Percentiles rank a stretch among this genome's conserved stretches.
Evolutionary conservation across 2,888 invertebrate genomes (phyloP).

Genomic region (Cataglyphis rosenhaueri): DNA sequence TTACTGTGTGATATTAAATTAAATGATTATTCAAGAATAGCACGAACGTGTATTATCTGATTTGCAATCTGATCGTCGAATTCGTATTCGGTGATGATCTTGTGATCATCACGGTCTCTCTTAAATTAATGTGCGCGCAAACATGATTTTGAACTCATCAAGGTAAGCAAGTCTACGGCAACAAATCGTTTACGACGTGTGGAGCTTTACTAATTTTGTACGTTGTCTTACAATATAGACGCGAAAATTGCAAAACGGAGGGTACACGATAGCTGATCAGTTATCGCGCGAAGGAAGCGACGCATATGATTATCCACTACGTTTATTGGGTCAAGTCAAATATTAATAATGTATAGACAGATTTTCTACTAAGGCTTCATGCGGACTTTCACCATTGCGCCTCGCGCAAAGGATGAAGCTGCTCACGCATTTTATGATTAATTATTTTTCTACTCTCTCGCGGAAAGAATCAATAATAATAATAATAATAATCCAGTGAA

Average conservation of each 20-base stretch:
- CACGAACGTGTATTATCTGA: neutral
- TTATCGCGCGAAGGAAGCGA: neutral
- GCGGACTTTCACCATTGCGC: constrained; percentile 22
- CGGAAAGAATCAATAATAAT: neutral
- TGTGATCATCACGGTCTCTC: neutral
- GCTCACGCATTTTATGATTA: neutral
- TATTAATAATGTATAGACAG: constrained; percentile 34
- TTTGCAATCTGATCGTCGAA: neutral
- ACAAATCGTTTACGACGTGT: neutral
- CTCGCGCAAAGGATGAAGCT: neutral
- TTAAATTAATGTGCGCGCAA: constrained; percentile 33
- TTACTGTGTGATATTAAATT: neutral
- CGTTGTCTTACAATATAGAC: neutral
- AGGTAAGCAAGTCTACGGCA: constrained; percentile 41
- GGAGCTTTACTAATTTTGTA: constrained; percentile 7
- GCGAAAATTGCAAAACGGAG: constrained; percentile 25
- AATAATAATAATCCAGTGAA: neutral
- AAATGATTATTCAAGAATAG: neutral
- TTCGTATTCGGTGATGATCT: neutral
- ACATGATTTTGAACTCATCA: constrained; percentile 37
- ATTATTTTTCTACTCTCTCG: constrained; percentile 4
- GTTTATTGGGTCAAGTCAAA: constrained; percentile 24
- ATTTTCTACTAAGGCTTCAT: constrained; percentile 7
- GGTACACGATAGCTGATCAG: neutral
- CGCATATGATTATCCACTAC: neutral